Evolutionary conservation across 2,113 vertebrate genomes (phyloP), one percentile per base, ranked within the genome.

Genomic region (Bostrychus sinensis): DNA sequence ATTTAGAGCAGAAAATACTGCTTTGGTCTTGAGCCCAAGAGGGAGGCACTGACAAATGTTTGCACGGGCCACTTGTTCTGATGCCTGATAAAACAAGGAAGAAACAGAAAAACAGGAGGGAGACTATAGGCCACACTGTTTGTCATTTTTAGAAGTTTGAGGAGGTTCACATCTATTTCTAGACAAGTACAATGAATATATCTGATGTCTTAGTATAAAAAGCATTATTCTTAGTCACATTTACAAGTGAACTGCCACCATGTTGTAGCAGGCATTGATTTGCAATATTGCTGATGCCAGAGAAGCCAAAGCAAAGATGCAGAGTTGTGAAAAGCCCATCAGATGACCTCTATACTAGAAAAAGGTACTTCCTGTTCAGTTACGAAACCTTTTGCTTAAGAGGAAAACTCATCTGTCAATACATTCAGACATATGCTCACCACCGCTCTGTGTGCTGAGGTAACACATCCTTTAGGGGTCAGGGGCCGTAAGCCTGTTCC

Each of bases 71-170:
- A 72, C 59, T 78, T 75, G 66, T 81, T 70, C 59, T 81, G 70
- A 81, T 83, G 56, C 74, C 72, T 67, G 55, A 81, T 66, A 58
- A 80, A 81, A 72, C 28, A 11, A 13, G 5, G 11, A 64, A 36
- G 64, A 69, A 82, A 61, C 28, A 71, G 25, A 78, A 70, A 69
- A 75, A 53, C 23, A 70, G 75, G 85, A 84, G 64, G 63, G 73
- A 57, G 32, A 84, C 20, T 17, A 2, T 3, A 65, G 39, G 36
- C 66, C 75, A 72, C 72, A 72, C 48, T 62, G 36, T 63, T 56
- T 58, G 59, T 25, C 59, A 42, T 59, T 77, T 77, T 66, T 70
- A 50, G 62, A 80, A 41, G 38, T 41, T 22, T 10, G 1, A 41
- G 57, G 32, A 57, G 36, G 43, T 45, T 50, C 23, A 43, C 54